Evolutionary conservation across 2,797 vertebrate genomes (phyloP).

Genomic region (Huso huso): DNA sequence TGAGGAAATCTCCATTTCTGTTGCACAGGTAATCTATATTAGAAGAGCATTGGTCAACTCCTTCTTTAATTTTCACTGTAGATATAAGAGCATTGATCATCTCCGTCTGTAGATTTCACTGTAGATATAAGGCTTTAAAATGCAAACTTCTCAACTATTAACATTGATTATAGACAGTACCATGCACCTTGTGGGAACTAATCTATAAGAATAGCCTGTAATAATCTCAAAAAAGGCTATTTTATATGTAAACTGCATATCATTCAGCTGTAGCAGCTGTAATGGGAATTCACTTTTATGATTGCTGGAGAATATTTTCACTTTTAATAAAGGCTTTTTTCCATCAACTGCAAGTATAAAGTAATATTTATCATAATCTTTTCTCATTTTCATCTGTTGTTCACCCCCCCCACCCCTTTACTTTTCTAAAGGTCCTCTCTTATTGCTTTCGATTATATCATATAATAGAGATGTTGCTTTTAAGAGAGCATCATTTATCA

Average conservation of each 20-base stretch:
- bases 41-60: no score
- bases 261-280: not conserved
- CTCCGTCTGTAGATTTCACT: no score
- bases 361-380: not conserved
- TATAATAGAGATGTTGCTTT: slow-evolving; percentile 10
- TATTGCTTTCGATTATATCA: slow-evolving; percentile 1
- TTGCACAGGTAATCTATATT: no score
- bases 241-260: not conserved
- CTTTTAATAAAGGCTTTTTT: not conserved
- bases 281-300: not conserved
- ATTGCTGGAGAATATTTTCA: not conserved
- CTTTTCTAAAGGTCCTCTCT: slow-evolving; percentile 6
- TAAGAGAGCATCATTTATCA: slow-evolving; percentile 1
- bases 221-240: no score
- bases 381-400: not conserved
- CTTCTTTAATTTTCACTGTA: no score
- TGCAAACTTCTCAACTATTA: no score
- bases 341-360: not conserved
- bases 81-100: no score
- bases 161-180: no score
- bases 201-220: no score
- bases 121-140: no score
- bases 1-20: no score
- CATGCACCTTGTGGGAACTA: no score
- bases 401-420: not conserved